These are phyloP conservation scores for Cassiopea andromeda DNA, from an alignment of 30 jellyfish, hydroid and myxozoan genomes.

Conservation along the genomic window DNA sequence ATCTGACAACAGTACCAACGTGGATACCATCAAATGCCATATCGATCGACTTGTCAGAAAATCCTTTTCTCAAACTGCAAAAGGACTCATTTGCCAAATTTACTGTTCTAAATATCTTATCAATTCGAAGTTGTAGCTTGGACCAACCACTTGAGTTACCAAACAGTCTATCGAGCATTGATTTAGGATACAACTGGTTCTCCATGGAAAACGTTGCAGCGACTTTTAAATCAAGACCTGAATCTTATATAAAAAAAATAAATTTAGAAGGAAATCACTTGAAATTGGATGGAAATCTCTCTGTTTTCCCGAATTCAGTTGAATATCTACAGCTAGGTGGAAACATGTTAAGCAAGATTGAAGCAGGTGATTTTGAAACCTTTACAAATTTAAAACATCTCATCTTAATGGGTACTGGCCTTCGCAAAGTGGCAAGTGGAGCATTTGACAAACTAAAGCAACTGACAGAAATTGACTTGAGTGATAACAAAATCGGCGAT, in stretches of 20 bases:
- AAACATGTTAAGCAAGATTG: neutral
- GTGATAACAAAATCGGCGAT: neutral
- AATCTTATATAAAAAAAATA: neutral
- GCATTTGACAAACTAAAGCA: neutral
- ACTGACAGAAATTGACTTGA: neutral
- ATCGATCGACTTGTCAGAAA: neutral
- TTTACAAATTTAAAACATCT: neutral
- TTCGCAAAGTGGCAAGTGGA: neutral
- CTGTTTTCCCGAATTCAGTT: conserved; percentile 1
- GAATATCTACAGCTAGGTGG: neutral
- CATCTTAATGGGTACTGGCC: neutral
- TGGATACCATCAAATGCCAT: neutral
- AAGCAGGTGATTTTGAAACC: neutral
- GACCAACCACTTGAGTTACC: neutral
- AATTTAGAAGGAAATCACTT: neutral
- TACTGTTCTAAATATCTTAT: neutral
- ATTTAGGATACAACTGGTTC: neutral
- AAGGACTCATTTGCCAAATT: neutral
- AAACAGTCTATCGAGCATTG: neutral
- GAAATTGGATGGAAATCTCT: conserved; percentile 8
- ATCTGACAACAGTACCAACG: neutral
- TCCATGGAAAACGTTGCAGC: neutral
- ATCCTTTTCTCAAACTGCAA: neutral
- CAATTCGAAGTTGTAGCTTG: neutral
- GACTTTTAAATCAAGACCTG: neutral